Evolutionary conservation across 2,113 vertebrate species (phyloP).

Genomic region (Chinchilla lanigera): DNA sequence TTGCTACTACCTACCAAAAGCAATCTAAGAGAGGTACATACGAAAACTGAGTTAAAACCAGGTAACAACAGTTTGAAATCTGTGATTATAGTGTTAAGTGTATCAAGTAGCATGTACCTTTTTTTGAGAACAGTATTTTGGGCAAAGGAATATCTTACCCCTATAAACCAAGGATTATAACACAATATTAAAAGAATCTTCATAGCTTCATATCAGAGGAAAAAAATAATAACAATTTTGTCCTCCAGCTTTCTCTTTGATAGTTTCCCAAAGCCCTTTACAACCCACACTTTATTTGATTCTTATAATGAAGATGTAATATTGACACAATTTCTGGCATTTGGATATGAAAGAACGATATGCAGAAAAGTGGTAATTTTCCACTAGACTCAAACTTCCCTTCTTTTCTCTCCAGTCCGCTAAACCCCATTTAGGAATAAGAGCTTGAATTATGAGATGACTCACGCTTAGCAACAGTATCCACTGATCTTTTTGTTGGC

Average conservation of each 20-base stretch:
- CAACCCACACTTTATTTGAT: background rate
- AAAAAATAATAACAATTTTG: background rate
- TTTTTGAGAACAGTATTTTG: background rate
- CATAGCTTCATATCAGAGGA: background rate
- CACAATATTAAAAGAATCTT: background rate
- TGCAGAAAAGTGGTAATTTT: no score
- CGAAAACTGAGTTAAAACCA: background rate
- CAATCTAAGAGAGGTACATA: background rate
- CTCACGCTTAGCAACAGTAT: background rate
- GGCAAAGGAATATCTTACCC: background rate
- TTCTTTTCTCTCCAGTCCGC: background rate
- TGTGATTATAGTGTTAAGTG: background rate
- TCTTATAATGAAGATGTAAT: rapidly evolving
- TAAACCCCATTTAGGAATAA: background rate
- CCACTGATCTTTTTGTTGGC: background rate
- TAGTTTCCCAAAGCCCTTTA: background rate
- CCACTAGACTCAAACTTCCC: background rate
- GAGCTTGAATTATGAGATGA: background rate
- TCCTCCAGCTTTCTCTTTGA: background rate
- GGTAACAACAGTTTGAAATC: background rate
- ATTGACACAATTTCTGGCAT: background rate
- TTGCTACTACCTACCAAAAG: background rate
- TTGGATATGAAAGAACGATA: background rate
- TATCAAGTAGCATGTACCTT: background rate
- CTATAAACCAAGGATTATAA: background rate